These are phyloP conservation scores for Drosophila sturtevanti DNA, from an alignment of 1,140 invertebrate species.

Conservation along the genomic window DNA sequence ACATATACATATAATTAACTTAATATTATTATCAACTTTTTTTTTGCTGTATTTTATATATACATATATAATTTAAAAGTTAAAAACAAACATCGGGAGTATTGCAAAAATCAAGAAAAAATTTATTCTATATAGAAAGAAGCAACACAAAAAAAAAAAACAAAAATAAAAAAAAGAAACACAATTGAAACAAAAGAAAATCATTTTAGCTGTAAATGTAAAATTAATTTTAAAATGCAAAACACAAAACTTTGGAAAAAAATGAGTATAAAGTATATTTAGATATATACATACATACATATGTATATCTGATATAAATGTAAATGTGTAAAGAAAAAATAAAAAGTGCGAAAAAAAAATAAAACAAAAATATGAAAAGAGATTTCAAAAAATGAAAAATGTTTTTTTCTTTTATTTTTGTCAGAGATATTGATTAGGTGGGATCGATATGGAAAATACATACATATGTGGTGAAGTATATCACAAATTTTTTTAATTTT, in stretches of 20 bases:
- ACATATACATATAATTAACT: constrained; percentile 33
- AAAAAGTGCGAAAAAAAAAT: constrained; percentile 64
- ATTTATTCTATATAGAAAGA: constrained; percentile 32
- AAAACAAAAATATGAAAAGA: constrained; percentile 43
- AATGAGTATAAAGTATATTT: constrained; percentile 51
- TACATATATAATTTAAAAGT: constrained; percentile 27
- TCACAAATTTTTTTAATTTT: too few species aligned
- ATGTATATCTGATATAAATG: constrained; percentile 56
- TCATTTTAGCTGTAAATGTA: constrained; percentile 74
- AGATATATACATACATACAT: constrained; percentile 44
- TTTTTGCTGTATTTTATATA: constrained; percentile 40
- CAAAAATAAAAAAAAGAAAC: constrained; percentile 34
- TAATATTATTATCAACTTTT: constrained; percentile 54
- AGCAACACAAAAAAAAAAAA: constrained; percentile 28
- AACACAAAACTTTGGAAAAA: constrained; percentile 21
- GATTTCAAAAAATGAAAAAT: constrained; percentile 49
- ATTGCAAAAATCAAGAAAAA: constrained; percentile 64
- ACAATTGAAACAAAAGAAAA: constrained; percentile 42
- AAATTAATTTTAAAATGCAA: constrained; percentile 70
- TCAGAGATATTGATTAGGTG: too few species aligned
- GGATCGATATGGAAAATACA: too few species aligned
- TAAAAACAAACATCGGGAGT: constrained; percentile 68
- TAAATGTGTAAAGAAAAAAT: constrained; percentile 76
- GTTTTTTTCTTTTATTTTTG: not conserved
- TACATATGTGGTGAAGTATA: too few species aligned